These are phyloP conservation scores for Mionectes olivaceus DNA, from an alignment of 2,797 vertebrate species.

Conservation along the genomic window DNA sequence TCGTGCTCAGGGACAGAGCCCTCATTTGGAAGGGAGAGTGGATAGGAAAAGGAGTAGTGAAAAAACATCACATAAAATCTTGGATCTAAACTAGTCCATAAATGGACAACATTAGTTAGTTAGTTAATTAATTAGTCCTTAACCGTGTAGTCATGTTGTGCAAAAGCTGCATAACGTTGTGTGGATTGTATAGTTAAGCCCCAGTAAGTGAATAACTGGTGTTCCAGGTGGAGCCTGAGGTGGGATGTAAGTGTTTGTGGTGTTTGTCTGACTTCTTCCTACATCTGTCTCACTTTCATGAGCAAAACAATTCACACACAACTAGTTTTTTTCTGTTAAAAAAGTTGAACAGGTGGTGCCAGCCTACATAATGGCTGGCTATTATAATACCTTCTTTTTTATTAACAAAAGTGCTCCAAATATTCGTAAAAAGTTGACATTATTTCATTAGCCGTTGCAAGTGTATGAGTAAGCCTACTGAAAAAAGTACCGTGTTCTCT, in stretches of 20 bases:
- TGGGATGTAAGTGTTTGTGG: background rate
- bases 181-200: background rate
- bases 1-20: background rate
- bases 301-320: background rate
- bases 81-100: background rate
- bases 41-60: background rate
- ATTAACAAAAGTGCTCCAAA: constrained; percentile 3
- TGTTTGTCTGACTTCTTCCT: background rate
- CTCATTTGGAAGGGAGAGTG: background rate
- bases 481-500: constrained; percentile 25
- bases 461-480: background rate
- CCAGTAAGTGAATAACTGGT: background rate
- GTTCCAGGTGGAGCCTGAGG: background rate
- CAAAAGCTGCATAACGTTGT: background rate
- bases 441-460: constrained; percentile 17
- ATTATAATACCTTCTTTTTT: background rate
- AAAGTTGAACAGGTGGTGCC: constrained; percentile 5
- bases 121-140: background rate
- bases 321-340: background rate
- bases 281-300: background rate
- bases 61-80: background rate
- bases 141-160: background rate
- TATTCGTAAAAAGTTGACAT: constrained; percentile 47
- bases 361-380: background rate
- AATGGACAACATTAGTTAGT: background rate